Evolutionary conservation across 2,888 invertebrate species (phyloP).

Genomic region (Leptopilina syphax): DNA sequence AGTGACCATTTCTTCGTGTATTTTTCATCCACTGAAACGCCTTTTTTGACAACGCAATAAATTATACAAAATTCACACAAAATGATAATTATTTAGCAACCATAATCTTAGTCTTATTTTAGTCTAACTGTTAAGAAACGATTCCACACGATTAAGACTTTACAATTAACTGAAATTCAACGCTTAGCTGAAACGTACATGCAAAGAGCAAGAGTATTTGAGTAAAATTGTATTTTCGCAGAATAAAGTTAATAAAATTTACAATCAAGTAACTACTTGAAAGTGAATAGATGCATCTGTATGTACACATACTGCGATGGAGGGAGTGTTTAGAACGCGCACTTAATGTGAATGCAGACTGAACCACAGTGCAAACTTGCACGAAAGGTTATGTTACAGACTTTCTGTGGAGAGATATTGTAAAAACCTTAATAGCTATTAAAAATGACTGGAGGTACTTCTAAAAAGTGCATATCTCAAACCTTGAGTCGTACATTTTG

Average conservation of each 20-base stretch:
- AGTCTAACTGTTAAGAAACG: too few relatives aligned
- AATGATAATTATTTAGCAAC: too few relatives aligned
- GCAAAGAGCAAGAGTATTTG: constrained; percentile 1
- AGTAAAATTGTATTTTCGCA: background rate
- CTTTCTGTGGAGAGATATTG: background rate
- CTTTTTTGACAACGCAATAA: too few relatives aligned
- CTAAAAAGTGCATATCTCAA: too few relatives aligned
- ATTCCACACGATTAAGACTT: too few relatives aligned
- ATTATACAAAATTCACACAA: too few relatives aligned
- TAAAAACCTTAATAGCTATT: constrained; percentile 21
- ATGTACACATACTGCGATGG: background rate
- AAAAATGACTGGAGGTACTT: background rate
- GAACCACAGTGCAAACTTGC: constrained; percentile 2
- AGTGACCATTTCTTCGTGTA: constrained; percentile 45
- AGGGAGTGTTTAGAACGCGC: constrained; percentile 30
- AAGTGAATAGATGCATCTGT: constrained; percentile 25
- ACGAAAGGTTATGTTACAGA: constrained; percentile 26
- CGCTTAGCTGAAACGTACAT: background rate
- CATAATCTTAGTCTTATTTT: too few relatives aligned
- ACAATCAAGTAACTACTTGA: constrained; percentile 21
- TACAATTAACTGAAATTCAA: too few relatives aligned
- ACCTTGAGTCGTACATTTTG: too few relatives aligned
- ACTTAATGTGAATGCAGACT: constrained; percentile 18
- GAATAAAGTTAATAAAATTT: constrained; percentile 25
- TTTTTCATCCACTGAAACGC: too few relatives aligned